phyloP scores from a whole-genome alignment of 2,888 invertebrate species.

The Schizotus pectinicornis region DNA sequence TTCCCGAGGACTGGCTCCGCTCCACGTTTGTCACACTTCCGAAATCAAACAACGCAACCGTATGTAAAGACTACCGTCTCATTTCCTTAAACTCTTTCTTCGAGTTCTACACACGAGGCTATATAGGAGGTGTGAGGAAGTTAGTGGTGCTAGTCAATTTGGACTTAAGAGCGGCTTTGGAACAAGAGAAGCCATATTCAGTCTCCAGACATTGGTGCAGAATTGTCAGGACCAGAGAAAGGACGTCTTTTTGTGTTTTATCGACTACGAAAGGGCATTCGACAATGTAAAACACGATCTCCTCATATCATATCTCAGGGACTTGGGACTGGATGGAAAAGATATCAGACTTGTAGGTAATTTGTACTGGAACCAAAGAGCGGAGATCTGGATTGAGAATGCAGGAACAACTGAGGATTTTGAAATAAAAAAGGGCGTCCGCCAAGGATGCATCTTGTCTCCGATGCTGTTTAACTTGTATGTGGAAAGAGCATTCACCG shows the following conservation, averaged over 20 bases:
- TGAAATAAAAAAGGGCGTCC: not conserved
- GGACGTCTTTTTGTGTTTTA: not conserved
- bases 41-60: not conserved
- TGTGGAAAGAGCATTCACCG: not conserved
- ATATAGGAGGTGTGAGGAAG: not conserved
- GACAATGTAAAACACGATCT: not conserved
- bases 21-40: conserved; percentile 1
- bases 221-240: not conserved
- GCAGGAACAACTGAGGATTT: not conserved
- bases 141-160: not conserved
- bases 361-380: not conserved
- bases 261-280: too few relatives aligned
- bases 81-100: not conserved
- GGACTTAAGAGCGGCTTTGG: not conserved
- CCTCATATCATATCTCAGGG: not conserved
- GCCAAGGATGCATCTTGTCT: not conserved
- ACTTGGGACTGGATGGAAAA: not conserved
- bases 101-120: not conserved
- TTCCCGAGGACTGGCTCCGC: conserved; percentile 4
- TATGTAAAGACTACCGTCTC: conserved; percentile 8
- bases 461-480: not conserved
- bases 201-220: not conserved
- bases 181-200: not conserved
- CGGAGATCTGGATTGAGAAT: not conserved
- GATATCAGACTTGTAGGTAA: not conserved